Evolutionary conservation across 2,113 vertebrate species (phyloP), one percentile per base, ranked within the genome.

Genomic region (Pseudopodoces humilis): DNA sequence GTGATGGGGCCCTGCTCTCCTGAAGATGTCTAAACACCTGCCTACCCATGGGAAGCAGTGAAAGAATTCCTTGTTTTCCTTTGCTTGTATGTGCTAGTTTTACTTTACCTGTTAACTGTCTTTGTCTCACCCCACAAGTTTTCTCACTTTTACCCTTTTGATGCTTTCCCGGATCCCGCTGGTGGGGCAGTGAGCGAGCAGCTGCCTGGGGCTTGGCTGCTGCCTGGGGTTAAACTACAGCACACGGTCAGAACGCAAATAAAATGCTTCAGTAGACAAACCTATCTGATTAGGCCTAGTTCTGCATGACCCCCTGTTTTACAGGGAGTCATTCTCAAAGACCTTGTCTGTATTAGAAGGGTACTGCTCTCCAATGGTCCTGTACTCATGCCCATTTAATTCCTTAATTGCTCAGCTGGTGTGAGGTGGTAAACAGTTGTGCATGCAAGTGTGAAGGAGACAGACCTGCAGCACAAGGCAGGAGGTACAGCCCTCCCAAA

Each of bases 111-210:
- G 8, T 37, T 46, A 67, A 7, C 7, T n/a, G 37, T 14, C 24
- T 41, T 56, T 27, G 27, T 49, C 43, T 39, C 55, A 68, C 3
- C 15, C 77, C 23, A 46, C 2, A 14, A 9, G 16, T 68, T 53
- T 52, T 52, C 13, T 81, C 13, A 27, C 52, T 59, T 67, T 60
- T 35, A 13, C 28, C 21, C 30, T 55, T 41, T 13, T 15, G 17
- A 22, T 41, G 11, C 17, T 41, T 47, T 53, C n/a, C 30, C 0
- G 0, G 20, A 31, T 47, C 7, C 10, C 0, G 0, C 20, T 75
- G 46, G 39, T 27, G 24, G 9, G n/a, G 70, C 6, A 47, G 14
- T 22, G 39, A 53, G 30, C 0, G 0, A 60, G 39, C 10, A 23
- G 23, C 52, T 46, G 28, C 30, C 27, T n/a, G 23, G 44, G 27